Conservation (phyloP, 2,113 vertebrate species). For the Edolisoma coerulescens region DNA sequence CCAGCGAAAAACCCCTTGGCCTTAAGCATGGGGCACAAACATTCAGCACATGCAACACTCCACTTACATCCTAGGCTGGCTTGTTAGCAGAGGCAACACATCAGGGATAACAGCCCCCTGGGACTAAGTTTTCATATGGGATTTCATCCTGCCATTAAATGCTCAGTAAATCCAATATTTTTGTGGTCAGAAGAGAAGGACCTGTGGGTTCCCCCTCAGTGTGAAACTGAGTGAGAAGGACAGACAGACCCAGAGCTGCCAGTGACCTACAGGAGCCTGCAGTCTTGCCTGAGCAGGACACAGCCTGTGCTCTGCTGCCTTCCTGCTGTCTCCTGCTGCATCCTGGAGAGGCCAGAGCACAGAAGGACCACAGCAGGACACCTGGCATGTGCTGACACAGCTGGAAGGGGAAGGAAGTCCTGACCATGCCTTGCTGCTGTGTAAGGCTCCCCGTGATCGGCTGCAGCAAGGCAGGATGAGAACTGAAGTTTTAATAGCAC, state of each 20-base stretch:
- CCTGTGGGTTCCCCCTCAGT: rapidly evolving
- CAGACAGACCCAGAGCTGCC: background rate
- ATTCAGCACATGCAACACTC: background rate
- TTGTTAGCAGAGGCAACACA: background rate
- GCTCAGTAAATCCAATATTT: background rate
- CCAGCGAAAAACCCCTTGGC: background rate
- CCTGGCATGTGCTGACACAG: background rate
- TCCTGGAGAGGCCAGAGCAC: background rate
- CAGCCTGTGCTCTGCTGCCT: background rate
- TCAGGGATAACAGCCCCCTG: background rate
- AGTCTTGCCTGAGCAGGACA: background rate
- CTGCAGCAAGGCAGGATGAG: background rate
- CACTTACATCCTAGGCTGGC: background rate
- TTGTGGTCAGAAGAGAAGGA: background rate
- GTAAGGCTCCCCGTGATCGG: background rate
- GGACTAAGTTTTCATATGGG: background rate
- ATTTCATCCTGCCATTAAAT: background rate
- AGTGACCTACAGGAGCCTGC: background rate
- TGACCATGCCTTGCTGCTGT: background rate
- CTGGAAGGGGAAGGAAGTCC: background rate
- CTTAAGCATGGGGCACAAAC: background rate
- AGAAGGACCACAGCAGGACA: background rate
- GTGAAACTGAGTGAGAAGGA: background rate
- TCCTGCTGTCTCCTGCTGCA: background rate
- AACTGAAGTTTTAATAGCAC: background rate